Conservation (phyloP, 2,113 vertebrate species). For the Psammodynastes pulverulentus region DNA sequence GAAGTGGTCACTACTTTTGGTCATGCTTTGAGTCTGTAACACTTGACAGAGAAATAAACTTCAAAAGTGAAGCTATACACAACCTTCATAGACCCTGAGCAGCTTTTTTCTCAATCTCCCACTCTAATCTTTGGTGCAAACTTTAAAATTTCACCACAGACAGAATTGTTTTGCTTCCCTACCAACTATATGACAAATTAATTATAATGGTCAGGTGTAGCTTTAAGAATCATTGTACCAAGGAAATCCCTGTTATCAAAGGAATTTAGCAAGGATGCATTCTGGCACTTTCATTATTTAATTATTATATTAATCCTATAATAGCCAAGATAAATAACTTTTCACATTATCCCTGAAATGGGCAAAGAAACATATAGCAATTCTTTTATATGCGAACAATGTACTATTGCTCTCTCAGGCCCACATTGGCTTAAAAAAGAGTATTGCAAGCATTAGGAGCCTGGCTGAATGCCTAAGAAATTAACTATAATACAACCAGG, state of each 20-base stretch:
- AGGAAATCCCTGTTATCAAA: neutral
- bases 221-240: neutral
- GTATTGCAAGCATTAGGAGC: neutral
- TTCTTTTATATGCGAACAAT: neutral
- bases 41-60: neutral
- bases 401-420: neutral
- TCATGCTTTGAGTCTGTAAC: neutral
- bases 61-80: neutral
- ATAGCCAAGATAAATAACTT: neutral
- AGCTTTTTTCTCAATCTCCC: neutral
- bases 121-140: neutral
- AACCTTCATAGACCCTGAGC: neutral
- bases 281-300: neutral
- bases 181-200: neutral
- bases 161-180: neutral
- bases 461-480: neutral
- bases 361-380: neutral
- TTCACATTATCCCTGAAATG: neutral
- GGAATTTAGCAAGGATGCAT: neutral
- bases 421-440: neutral
- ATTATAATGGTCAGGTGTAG: neutral
- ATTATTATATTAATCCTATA: neutral
- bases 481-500: neutral
- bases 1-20: neutral
- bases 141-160: neutral